Evolutionary conservation across 2,113 vertebrate species (phyloP), one percentile per base, ranked within the genome.

Genomic region (Lates calcarifer): DNA sequence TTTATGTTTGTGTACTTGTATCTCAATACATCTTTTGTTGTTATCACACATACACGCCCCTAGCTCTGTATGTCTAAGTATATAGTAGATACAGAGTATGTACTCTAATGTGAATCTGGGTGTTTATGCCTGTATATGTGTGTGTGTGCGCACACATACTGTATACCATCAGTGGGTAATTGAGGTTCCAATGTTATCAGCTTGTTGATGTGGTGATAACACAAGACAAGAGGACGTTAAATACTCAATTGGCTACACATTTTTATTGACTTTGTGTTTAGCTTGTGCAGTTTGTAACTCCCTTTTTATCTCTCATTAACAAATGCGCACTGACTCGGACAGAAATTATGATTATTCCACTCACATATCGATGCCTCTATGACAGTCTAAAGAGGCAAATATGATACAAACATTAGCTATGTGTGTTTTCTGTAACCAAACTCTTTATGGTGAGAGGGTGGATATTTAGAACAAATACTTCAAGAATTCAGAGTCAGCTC

Each of bases 171-270:
- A 81, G 67, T 47, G 39, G 20, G 29, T 89, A 75, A 84, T 77
- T 75, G 71, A 56, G 57, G 41, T 75, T 69, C 47, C 24, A 60
- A 15, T 84, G 68, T 82, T 86, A 84, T 89, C 73, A 75, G 72
- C 74, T 76, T 81, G 76, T 79, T 85, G 64, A 85, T 78, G 51
- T 37, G 51, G 49, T 68, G 68, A 87, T 82, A 60, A 87, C 88
- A 87, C 88, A 83, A 69, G 58, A 74, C 49, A 33, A 70, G 26
- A 12, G 39, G 28, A 72, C 53, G 70, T 82, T 55, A 81, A 86
- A 79, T 72, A 66, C 64, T 77, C 28, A 62, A 37, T 72, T 80
- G 55, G 77, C 68, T 12, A 33, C 55, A 75, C 62, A 67, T 56
- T 79, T 76, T 56, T 67, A 81, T 80, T 72, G 76, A 70, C 74